These are phyloP conservation scores for Mixornis gularis DNA, from an alignment of 2,113 vertebrate species.

Conservation along the genomic window DNA sequence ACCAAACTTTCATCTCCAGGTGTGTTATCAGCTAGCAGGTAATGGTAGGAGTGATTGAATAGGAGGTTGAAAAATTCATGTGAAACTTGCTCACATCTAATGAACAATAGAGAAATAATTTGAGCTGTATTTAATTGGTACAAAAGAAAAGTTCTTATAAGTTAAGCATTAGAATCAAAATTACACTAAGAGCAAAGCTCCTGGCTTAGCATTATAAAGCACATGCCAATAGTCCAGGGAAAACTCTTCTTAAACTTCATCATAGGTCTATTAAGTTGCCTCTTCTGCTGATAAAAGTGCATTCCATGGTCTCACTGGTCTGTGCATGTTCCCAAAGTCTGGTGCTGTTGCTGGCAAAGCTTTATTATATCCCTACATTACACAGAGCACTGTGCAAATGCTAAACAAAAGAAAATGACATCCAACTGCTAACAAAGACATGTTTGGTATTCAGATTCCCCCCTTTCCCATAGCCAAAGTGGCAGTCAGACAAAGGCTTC, in stretches of 20 bases:
- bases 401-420: slow-evolving; percentile 9
- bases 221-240: not conserved
- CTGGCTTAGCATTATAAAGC: not conserved
- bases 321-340: not conserved
- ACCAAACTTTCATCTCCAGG: not conserved
- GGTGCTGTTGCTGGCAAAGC: not conserved
- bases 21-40: not conserved
- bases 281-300: not conserved
- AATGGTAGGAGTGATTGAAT: not conserved
- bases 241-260: not conserved
- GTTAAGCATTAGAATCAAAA: not conserved
- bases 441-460: not conserved
- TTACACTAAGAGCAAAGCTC: not conserved
- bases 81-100: not conserved
- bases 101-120: not conserved
- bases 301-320: not conserved
- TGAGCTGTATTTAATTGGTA: not conserved
- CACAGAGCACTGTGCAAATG: not conserved
- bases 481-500: not conserved
- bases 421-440: slow-evolving; percentile 12
- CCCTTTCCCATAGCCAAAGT: not conserved
- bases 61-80: not conserved
- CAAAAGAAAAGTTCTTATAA: not conserved
- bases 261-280: not conserved
- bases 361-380: not conserved